Evolutionary conservation across 2,888 invertebrate genomes (phyloP).

Genomic region (Noctua comes): DNA sequence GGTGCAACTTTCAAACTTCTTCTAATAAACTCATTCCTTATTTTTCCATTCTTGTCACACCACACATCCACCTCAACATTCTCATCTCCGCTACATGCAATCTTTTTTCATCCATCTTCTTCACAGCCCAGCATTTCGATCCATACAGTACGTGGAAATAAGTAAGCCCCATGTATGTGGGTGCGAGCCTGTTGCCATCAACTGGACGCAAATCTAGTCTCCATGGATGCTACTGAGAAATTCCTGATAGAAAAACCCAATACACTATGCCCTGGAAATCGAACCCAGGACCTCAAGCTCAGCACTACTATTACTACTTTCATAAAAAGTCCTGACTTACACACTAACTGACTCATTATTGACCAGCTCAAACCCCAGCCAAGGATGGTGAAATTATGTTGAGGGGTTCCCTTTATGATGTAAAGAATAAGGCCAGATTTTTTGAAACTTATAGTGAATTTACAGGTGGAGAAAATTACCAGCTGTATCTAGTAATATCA

Average conservation of each 20-base stretch:
- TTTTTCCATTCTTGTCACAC: no score
- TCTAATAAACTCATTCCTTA: no score
- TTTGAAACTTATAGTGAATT: background rate
- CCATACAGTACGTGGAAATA: no score
- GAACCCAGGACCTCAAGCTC: background rate
- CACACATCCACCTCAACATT: no score
- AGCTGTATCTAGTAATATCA: background rate
- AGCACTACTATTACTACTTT: background rate
- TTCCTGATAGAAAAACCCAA: background rate
- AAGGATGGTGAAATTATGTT: background rate
- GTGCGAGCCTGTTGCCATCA: background rate
- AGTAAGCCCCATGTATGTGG: background rate
- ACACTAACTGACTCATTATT: background rate
- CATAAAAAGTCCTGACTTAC: background rate
- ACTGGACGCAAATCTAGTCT: background rate
- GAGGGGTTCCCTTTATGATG: background rate
- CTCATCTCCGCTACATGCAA: no score
- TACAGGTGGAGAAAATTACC: background rate
- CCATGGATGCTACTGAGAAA: no score
- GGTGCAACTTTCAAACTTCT: no score
- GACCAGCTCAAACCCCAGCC: background rate
- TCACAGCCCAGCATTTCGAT: no score
- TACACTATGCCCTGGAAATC: background rate
- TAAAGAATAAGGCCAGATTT: background rate
- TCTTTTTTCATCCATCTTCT: no score